Base-by-base conservation (phyloP, 2,888 invertebrate species). In the Macrosiphum euphorbiae region DNA sequence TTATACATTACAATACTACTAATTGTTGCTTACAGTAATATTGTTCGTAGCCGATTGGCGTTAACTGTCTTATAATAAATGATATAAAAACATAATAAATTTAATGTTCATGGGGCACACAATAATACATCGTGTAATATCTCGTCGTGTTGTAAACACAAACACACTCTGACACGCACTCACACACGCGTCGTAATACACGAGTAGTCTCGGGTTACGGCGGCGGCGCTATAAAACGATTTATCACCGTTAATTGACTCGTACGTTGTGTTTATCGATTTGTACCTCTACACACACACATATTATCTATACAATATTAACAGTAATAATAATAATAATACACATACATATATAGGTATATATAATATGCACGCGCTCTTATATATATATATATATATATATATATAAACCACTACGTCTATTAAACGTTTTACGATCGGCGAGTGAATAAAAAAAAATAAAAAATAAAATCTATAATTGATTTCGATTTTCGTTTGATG, bases 191-290 rank as follows among this genome's bases (percentile, higher is more conserved):
- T 35, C 88, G 35, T 78, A 78, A 50, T 47, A 86, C 47, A 52
- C n/a, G 90, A 11, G 35, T n/a, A 20, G 50, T 35, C 58, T 67
- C 67, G 28, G 41, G 41, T 91, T 85, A 55, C 85, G 55, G 91
- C 91, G 85, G 11, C 47, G 86, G 87, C 92, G 87, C 61, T 61
- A 67, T 67, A 41, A 87, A 67, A 92, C 92, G 87, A 86, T 92
- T 92, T 92, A 92, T 92, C 91, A 92, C 91, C 47, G 91, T 92
- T 92, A 92, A 92, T 92, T 92, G 86, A 92, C 91, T 92, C 47
- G 91, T 92, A 86, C 26, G 44, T 85, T 13, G 91, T 86, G 85
- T 91, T 78, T 78, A 85, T 91, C 85, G 91, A 91, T 86, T 86
- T 58, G 85, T 91, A 91, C 85, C 44, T 35, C 88, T 26, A 41